A percentile compares a stretch with the other conserved stretches of the same genome.
Conservation (phyloP, 2,797 vertebrate genomes). For the Neosilurus mollespiculum region DNA sequence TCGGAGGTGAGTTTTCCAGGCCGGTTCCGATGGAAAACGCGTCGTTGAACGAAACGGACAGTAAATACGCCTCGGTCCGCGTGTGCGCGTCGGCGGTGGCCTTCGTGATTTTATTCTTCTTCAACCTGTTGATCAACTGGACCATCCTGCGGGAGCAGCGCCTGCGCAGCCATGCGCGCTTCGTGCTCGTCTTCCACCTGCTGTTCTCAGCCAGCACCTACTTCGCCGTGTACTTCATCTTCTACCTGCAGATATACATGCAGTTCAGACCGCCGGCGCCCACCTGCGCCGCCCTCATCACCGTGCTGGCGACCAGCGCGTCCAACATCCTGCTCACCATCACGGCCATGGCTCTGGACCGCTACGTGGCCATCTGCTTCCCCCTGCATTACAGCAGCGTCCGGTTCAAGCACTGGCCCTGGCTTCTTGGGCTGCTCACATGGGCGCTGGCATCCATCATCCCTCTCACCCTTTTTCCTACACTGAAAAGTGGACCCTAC, state of each 20-base stretch:
- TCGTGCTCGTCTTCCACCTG: constrained; percentile 75
- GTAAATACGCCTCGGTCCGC: constrained; percentile 61
- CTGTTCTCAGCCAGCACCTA: constrained; percentile 70
- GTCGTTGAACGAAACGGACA: neutral
- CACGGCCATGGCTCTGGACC: constrained; percentile 77
- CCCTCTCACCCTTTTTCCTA: constrained; percentile 61
- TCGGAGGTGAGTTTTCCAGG: neutral
- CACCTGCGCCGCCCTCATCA: constrained; percentile 64
- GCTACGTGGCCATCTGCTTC: constrained; percentile 73
- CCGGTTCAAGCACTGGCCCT: constrained; percentile 63
- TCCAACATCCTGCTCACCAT: constrained; percentile 77
- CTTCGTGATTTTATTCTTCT: constrained; percentile 71
- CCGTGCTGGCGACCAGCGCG: constrained; percentile 69
- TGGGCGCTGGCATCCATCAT: constrained; percentile 69
- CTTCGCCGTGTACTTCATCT: constrained; percentile 69
- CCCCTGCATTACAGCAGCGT: constrained; percentile 68
- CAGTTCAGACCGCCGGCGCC: neutral
- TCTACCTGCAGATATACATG: constrained; percentile 69
- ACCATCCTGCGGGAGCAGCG: constrained; percentile 68
- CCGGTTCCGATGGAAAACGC: neutral
- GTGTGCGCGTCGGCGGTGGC: constrained; percentile 71
- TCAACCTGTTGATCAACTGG: constrained; percentile 76
- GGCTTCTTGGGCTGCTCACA: constrained; percentile 68
- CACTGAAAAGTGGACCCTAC: rapidly evolving
- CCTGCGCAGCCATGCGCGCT: constrained; percentile 71